Evolutionary conservation across 2,113 vertebrate genomes (phyloP).

Genomic region (Misgurnus anguillicaudatus): DNA sequence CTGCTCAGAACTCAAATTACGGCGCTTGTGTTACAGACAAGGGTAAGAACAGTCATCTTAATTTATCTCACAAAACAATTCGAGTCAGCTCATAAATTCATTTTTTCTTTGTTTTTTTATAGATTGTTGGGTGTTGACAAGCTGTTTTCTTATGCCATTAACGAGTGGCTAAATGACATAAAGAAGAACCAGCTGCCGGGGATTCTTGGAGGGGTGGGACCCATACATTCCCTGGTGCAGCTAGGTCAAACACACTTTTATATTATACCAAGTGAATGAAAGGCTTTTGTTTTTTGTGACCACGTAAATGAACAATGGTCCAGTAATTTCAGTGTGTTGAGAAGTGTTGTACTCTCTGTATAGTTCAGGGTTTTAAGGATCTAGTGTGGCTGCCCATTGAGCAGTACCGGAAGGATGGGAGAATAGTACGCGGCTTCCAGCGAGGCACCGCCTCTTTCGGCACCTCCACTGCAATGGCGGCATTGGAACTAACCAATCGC

Average conservation of each 20-base stretch:
- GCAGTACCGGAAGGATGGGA: slow-evolving; percentile 95
- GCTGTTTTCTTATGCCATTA: slow-evolving; percentile 91
- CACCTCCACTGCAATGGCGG: slow-evolving; percentile 97
- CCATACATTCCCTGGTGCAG: slow-evolving; percentile 95
- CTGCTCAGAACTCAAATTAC: slow-evolving; percentile 94
- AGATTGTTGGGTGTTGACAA: slow-evolving; percentile 96
- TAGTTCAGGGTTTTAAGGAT: slow-evolving; percentile 95
- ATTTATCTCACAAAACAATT: not conserved
- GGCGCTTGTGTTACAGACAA: slow-evolving; percentile 91
- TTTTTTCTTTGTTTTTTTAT: slow-evolving; percentile 48
- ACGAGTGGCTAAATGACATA: slow-evolving; percentile 96
- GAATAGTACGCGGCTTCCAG: slow-evolving; percentile 93
- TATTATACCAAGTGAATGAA: not conserved
- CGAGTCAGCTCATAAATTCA: not conserved
- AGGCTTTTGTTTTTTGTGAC: not conserved
- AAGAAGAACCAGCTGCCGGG: slow-evolving; percentile 97
- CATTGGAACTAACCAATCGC: slow-evolving; percentile 93
- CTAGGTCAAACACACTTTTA: slow-evolving; percentile 78
- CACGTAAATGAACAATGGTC: not conserved
- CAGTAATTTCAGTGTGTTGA: not conserved
- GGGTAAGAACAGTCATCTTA: slow-evolving; percentile 72
- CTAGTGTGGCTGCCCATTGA: slow-evolving; percentile 98
- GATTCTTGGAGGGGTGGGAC: slow-evolving; percentile 92
- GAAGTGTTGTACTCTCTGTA: slow-evolving; percentile 47
- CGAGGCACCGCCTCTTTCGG: slow-evolving; percentile 95